Evolutionary conservation across 2,113 vertebrate genomes (phyloP), one percentile per base, ranked within the genome.

Genomic region (Neogobius melanostomus): DNA sequence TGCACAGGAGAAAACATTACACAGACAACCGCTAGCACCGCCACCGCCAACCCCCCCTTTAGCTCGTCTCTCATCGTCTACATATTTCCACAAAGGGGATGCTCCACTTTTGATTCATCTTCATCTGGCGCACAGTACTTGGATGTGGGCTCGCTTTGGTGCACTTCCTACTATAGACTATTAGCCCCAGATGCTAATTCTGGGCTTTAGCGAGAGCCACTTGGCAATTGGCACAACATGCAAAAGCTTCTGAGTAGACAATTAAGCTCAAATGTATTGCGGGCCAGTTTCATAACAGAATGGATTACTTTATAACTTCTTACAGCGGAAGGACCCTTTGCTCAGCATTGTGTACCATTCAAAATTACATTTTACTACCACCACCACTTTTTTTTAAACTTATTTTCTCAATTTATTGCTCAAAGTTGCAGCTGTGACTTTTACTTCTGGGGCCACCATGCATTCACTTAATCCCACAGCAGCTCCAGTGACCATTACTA

Each of bases 1-100:
- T 68, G 86, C 86, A 85, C 84, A 83, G 81, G 85, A 88, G 87
- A 88, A 89, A 90, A 83, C 84, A 82, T 67, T 84, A 84, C 84
- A 68, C 85, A 86, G 83, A 81, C 83, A 85, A 78, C 83, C 81
- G 54, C 54, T 57, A 57, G 54, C 54, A 57, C 54, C 21, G 36
- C 54, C 54, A n/a, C 52, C 52, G 54, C 50, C 50, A 51, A 52
- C 82, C 77, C 51, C 52, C 76, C 71, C 76, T 77, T 54, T 21
- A 81, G 78, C 71, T 79, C 70, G 28, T 82, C 85, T 56, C 53
- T 56, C 53, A 56, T 83, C 53, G 85, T 90, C 87, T 85, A 82
- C 85, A 86, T 82, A 84, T 80, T 86, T 89, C 71, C 72, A 74
- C 69, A 73, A 70, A 85, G 68, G 72, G 71, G 82, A 80, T 76